Conservation (phyloP, 2,888 invertebrate species). For the Podotricha telesiphe region DNA sequence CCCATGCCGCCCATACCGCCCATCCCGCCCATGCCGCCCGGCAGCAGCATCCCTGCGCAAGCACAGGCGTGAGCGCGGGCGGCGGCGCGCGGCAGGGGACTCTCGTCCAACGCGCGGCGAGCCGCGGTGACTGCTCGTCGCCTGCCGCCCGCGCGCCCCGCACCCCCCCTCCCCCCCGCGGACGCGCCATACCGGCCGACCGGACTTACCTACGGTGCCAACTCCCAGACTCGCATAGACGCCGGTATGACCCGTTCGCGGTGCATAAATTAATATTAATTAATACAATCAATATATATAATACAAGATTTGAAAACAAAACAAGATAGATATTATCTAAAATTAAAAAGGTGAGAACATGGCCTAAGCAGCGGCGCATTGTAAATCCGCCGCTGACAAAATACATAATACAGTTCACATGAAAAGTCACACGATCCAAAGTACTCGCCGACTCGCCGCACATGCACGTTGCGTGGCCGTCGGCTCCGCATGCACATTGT, state of each 20-base stretch:
- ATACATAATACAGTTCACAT: slow-evolving; percentile 67
- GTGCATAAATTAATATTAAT: too few relatives aligned
- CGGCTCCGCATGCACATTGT: slow-evolving; percentile 72
- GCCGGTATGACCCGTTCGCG: too few relatives aligned
- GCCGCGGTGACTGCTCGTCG: slow-evolving; percentile 39
- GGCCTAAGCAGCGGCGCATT: slow-evolving; percentile 14
- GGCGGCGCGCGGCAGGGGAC: slow-evolving; percentile 45
- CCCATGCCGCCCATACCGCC: slow-evolving; percentile 90
- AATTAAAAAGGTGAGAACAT: slow-evolving; percentile 24
- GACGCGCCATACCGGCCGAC: neutral
- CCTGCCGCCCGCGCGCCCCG: slow-evolving; percentile 26
- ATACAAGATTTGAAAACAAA: slow-evolving; percentile 27
- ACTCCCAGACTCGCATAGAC: too few relatives aligned
- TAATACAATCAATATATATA: too few relatives aligned
- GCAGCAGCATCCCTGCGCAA: slow-evolving; percentile 79
- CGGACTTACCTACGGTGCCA: slow-evolving; percentile 11
- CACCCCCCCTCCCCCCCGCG: neutral
- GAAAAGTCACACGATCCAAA: slow-evolving; percentile 77
- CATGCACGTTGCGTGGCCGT: slow-evolving; percentile 73
- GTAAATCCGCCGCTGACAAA: slow-evolving; percentile 39
- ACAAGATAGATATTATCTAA: slow-evolving; percentile 26
- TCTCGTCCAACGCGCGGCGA: slow-evolving; percentile 40
- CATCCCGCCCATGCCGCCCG: slow-evolving; percentile 75
- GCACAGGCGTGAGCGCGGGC: slow-evolving; percentile 35
- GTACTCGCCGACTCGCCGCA: slow-evolving; percentile 63